These are phyloP conservation scores for Machimus rusticus DNA, from an alignment of 2,888 invertebrate genomes.

Conservation along the genomic window DNA sequence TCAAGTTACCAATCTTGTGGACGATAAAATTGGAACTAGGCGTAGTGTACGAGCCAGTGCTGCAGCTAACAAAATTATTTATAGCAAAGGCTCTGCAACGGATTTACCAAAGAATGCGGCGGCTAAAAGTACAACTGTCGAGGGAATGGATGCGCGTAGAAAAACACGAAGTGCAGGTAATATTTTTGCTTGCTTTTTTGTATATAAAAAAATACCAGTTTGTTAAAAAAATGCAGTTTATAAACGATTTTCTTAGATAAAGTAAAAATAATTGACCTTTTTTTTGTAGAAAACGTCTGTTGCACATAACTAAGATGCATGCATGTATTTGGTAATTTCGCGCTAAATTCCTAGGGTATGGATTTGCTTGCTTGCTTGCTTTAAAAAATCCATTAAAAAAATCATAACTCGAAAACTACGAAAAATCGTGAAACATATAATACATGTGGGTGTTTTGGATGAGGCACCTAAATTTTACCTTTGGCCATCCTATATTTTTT, in stretches of 20 bases:
- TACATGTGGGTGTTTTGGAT: too few relatives aligned
- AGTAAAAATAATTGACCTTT: too few relatives aligned
- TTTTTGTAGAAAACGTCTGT: too few relatives aligned
- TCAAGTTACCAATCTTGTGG: constrained; percentile 54
- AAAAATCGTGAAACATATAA: too few relatives aligned
- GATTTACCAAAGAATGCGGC: constrained; percentile 51
- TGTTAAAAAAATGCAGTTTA: not conserved
- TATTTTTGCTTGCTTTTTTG: not conserved
- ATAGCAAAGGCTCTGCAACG: constrained; percentile 52
- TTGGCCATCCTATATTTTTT: too few relatives aligned
- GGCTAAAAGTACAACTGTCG: constrained; percentile 52
- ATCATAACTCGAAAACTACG: too few relatives aligned
- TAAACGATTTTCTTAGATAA: not conserved
- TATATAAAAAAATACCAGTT: not conserved
- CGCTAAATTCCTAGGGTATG: too few relatives aligned
- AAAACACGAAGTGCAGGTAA: constrained; percentile 77
- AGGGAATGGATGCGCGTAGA: constrained; percentile 61
- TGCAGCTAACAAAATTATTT: constrained; percentile 62
- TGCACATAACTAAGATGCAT: too few relatives aligned
- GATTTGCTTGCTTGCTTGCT: too few relatives aligned
- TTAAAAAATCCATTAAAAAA: too few relatives aligned
- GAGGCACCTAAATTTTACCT: too few relatives aligned
- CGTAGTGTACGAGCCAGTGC: constrained; percentile 66
- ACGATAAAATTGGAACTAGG: constrained; percentile 66
- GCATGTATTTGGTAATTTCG: too few relatives aligned